phyloP scores from a whole-genome alignment of 2,888 invertebrate genomes.

The Galeruca laticollis region DNA sequence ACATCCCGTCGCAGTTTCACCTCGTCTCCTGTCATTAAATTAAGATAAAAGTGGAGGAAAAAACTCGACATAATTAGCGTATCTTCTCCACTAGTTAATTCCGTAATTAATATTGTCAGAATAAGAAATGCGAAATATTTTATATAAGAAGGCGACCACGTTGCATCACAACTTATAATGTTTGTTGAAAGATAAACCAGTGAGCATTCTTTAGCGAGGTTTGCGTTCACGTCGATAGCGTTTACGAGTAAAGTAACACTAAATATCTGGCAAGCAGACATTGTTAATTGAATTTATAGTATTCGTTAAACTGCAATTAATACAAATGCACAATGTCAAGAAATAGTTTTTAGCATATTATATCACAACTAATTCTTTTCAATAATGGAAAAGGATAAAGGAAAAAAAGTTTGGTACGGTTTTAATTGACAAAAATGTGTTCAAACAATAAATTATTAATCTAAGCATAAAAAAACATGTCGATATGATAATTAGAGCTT shows the following conservation, averaged over 20 bases:
- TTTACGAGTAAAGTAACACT: slow-evolving; percentile 30
- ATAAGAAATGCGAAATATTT: slow-evolving; percentile 40
- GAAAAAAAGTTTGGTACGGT: no score
- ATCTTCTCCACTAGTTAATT: slow-evolving; percentile 41
- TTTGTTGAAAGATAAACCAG: slow-evolving; percentile 38
- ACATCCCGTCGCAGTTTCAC: background rate
- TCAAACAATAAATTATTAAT: no score
- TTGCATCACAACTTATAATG: slow-evolving; percentile 31
- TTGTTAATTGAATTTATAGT: background rate
- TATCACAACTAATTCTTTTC: no score
- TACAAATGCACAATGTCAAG: background rate
- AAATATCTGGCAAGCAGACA: slow-evolving; percentile 26
- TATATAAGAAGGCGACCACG: slow-evolving; percentile 34
- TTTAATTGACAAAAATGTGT: no score
- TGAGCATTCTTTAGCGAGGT: slow-evolving; percentile 38
- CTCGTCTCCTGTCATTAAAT: slow-evolving; percentile 29
- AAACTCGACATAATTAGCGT: slow-evolving; percentile 40
- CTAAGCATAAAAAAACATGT: no score
- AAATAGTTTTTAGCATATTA: no score
- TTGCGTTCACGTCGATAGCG: slow-evolving; percentile 27
- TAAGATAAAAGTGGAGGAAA: slow-evolving; percentile 34
- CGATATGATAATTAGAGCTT: no score
- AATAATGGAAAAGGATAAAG: no score
- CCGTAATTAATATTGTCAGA: slow-evolving; percentile 39
- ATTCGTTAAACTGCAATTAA: background rate